Percentiles rank a stretch among this genome's conserved stretches.
Conservation (phyloP, 2,888 invertebrate genomes). For the Plusia festucae region DNA sequence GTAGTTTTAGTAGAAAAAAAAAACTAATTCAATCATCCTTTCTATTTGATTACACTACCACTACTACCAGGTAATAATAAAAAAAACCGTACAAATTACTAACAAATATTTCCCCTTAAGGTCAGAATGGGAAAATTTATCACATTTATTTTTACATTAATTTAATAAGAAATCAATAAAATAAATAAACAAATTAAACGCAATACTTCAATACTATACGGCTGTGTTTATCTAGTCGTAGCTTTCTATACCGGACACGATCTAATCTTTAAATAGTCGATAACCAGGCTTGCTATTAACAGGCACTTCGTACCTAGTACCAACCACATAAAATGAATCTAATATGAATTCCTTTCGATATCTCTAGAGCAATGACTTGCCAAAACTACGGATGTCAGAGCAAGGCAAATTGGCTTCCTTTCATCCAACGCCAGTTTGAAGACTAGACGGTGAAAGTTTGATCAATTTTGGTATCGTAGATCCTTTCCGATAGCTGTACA, state of each 20-base stretch:
- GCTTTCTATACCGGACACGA: conserved; percentile 64
- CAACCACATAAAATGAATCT: conserved; percentile 40
- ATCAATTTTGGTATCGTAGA: conserved; percentile 51
- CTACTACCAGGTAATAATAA: too few relatives aligned
- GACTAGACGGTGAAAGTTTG: conserved; percentile 64
- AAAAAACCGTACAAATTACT: too few relatives aligned
- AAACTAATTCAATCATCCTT: neutral
- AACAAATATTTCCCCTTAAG: neutral
- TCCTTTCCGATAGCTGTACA: conserved; percentile 18
- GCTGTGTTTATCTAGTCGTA: conserved; percentile 33
- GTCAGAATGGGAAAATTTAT: neutral
- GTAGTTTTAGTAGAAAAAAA: too few relatives aligned
- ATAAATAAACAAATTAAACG: conserved; percentile 34
- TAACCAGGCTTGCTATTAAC: conserved; percentile 59
- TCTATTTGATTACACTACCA: neutral
- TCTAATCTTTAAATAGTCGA: conserved; percentile 61
- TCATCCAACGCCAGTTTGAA: conserved; percentile 40
- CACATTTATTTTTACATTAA: too few relatives aligned
- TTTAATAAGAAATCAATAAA: conserved; percentile 39
- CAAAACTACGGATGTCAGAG: conserved; percentile 23
- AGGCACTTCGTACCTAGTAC: conserved; percentile 60
- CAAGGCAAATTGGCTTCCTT: conserved; percentile 39
- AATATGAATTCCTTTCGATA: conserved; percentile 44
- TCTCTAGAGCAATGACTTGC: conserved; percentile 20
- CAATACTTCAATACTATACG: conserved; percentile 34